Evolutionary conservation across 1,140 invertebrate species (phyloP), one percentile per base, ranked within the genome.

Genomic region (Orius insidiosus): DNA sequence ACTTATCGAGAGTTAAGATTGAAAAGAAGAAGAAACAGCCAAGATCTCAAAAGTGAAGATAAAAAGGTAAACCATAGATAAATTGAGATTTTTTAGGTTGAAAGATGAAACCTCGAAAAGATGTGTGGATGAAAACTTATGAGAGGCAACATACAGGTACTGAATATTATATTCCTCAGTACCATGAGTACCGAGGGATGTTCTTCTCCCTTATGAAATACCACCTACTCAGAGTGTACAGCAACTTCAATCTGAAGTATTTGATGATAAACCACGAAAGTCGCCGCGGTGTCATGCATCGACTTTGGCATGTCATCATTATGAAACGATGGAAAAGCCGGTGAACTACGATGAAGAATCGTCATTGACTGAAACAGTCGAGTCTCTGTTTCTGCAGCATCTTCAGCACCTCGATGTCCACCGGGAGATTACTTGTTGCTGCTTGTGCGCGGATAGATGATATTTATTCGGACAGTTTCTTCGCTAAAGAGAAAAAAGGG

Each of bases 211-310:
- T 0, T 84, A 84, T 55, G 78, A 85, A 60, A 74, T 82, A 55
- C 75, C 75, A n/a, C 53, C 72, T 68, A 48, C 67, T 57, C 72
- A 19, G 68, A 2, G 34, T 15, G 10, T 16, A 6, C 44, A 33
- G 44, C 8, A 9, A 34, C 44, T 45, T 15, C 34, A 34, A 14
- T 10, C 44, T 11, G 11, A 16, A 9, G 24, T 44, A 3, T n/a
- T 35, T 8, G 66, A 74, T 43, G 63, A 69, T 49, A 76, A 76
- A 48, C 78, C 82, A 0, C 63, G 83, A n/a, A 85, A 86, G 55
- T 85, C 81, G 2, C 84, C 84, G 0, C 63, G 84, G 19, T 84
- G 85, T 58, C 84, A 87, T 56, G 82, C 83, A 0, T 85, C 81
- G 0, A 87, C 84, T 0, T 59, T 85, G 31, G 84, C 83, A 72